These are phyloP conservation scores for Pandemis heparana DNA, from an alignment of 2,888 invertebrate species.

Conservation along the genomic window DNA sequence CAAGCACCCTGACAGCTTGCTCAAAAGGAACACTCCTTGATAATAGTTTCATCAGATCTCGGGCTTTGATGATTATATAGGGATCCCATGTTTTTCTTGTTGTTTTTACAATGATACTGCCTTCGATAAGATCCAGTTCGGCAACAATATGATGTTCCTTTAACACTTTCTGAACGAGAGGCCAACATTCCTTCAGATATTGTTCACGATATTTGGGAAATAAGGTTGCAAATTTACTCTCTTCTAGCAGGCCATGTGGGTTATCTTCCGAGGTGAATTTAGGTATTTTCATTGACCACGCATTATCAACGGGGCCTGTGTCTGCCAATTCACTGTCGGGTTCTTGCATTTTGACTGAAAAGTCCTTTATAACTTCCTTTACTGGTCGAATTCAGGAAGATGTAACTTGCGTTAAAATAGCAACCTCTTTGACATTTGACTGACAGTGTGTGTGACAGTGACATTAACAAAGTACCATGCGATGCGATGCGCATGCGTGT, in stretches of 20 bases:
- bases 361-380: not conserved
- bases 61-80: slow-evolving; percentile 97
- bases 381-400: not conserved
- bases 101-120: slow-evolving; percentile 97
- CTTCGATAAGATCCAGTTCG: slow-evolving; percentile 96
- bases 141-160: slow-evolving; percentile 92
- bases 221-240: slow-evolving; percentile 98
- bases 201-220: slow-evolving; percentile 99
- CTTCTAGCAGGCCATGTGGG: slow-evolving; percentile 94
- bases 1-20: slow-evolving; percentile 94
- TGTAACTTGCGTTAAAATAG: too few relatives aligned
- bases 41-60: slow-evolving; percentile 97
- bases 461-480: too few relatives aligned
- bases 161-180: slow-evolving; percentile 94
- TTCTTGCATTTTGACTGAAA: slow-evolving; percentile 53
- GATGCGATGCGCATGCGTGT: too few relatives aligned
- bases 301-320: slow-evolving; percentile 90
- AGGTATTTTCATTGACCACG: slow-evolving; percentile 95
- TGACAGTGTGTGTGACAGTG: too few relatives aligned
- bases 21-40: slow-evolving; percentile 98
- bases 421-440: too few relatives aligned
- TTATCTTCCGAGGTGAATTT: slow-evolving; percentile 95
- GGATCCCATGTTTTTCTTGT: slow-evolving; percentile 99
- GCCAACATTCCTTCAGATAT: slow-evolving; percentile 98
- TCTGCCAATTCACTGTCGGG: slow-evolving; percentile 61